Evolutionary conservation across 2,888 invertebrate species (phyloP).

Genomic region (Lydus trimaculatus): DNA sequence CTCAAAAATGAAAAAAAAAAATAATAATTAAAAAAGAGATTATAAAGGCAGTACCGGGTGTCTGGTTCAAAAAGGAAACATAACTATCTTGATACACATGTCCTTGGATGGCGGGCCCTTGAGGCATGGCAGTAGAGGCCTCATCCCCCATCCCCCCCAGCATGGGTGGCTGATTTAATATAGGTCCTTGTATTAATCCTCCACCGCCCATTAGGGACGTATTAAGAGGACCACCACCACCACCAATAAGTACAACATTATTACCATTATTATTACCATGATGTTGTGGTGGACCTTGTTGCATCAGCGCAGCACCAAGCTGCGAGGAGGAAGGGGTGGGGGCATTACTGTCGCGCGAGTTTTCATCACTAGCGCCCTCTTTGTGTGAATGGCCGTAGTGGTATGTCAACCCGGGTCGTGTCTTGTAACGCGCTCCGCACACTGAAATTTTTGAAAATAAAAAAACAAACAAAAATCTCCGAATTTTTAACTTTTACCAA

Average conservation of each 20-base stretch:
- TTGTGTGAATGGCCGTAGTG: conserved; percentile 93
- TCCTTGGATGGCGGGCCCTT: conserved; percentile 52
- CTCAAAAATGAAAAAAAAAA: conserved; percentile 41
- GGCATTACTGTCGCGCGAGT: conserved; percentile 60
- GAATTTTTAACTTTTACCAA: conserved; percentile 25
- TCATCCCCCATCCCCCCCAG: conserved; percentile 42
- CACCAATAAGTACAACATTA: no score
- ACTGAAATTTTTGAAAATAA: conserved; percentile 67
- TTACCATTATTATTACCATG: conserved; percentile 32
- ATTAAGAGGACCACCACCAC: conserved; percentile 17
- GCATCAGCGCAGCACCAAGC: conserved; percentile 36
- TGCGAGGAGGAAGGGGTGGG: conserved; percentile 51
- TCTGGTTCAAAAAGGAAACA: conserved; percentile 71
- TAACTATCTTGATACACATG: conserved; percentile 72
- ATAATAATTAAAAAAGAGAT: conserved; percentile 47
- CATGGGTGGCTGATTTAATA: conserved; percentile 42
- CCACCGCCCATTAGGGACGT: conserved; percentile 29
- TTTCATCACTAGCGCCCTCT: conserved; percentile 64
- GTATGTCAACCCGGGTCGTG: conserved; percentile 93
- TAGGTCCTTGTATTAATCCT: conserved; percentile 45
- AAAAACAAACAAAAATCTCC: conserved; percentile 39
- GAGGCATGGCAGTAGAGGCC: conserved; percentile 48
- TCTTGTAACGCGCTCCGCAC: conserved; percentile 97
- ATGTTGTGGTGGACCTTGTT: conserved; percentile 39
- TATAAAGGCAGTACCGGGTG: conserved; percentile 61